Percentiles rank a stretch among this genome's conserved stretches.
Evolutionary conservation across 2,888 invertebrate species (phyloP).

Genomic region (Sinopyrophorus schimmeli): DNA sequence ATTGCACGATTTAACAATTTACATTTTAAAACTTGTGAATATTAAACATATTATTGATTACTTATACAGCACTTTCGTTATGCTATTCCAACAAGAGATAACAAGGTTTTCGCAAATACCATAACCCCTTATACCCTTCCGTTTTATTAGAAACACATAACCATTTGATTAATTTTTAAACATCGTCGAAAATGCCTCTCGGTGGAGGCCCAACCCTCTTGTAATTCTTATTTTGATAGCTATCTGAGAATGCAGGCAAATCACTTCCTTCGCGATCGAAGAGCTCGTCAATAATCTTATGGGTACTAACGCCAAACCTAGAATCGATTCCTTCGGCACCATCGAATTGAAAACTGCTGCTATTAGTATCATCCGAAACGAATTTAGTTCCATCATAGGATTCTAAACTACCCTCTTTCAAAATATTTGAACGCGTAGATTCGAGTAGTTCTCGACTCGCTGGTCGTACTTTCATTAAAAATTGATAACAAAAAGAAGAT

Average conservation of each 20-base stretch:
- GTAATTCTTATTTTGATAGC: slow-evolving; percentile 51
- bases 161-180: slow-evolving; percentile 59
- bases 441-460: slow-evolving; percentile 63
- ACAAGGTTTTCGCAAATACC: no score
- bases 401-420: slow-evolving; percentile 74
- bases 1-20: no score
- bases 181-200: slow-evolving; percentile 81
- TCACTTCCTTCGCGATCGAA: slow-evolving; percentile 48
- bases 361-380: slow-evolving; percentile 48
- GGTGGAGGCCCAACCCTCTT: slow-evolving; percentile 70
- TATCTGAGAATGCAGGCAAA: slow-evolving; percentile 49
- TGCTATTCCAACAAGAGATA: no score
- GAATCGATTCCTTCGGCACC: slow-evolving; percentile 58
- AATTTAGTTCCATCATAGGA: slow-evolving; percentile 63
- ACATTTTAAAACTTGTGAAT: no score
- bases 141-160: no score
- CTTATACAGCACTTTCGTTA: no score
- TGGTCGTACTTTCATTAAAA: slow-evolving; percentile 59
- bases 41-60: no score
- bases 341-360: slow-evolving; percentile 52
- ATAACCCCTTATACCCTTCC: no score
- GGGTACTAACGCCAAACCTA: slow-evolving; percentile 68
- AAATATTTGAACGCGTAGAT: slow-evolving; percentile 76
- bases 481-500: no score
- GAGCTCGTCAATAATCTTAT: slow-evolving; percentile 54